Evolutionary conservation across 2,888 invertebrate species (phyloP), one percentile per base, ranked within the genome.

Genomic region (Ochropleura leucogaster): DNA sequence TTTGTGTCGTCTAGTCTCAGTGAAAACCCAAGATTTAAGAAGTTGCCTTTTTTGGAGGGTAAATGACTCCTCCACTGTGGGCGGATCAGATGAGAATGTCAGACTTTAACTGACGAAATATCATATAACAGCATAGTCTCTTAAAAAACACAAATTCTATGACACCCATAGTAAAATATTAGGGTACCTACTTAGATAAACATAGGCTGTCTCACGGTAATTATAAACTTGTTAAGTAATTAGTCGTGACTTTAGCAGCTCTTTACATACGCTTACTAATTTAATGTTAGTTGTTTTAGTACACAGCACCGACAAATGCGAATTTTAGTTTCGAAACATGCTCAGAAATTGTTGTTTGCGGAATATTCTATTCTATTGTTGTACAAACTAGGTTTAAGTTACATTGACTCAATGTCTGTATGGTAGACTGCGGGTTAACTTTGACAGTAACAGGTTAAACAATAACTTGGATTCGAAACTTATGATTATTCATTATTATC

Each of bases 311-410:
- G 6, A 59, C 20, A 77, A 70, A 53, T 70, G 12, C 12, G 51
- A 77, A 20, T 70, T 77, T 77, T 30, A 53, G 57, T 77, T 44
- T 12, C 14, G 46, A 47, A 71, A 53, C 51, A 4, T 71, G 30
- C 30, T 6, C 77, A 63, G 57, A 70, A 70, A 71, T 49, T 78
- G 10, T 65, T 60, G 42, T 60, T 60, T 63, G 16, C 12, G 49
- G 40, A 53, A 55, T 62, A 68, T 81, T 72, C 68, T 40, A 68
- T 72, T 77, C 68, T 44, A 62, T 72, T 77, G 80, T 80, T 65
- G 14, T 63, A 63, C n/a, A 51, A 76, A 79, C 70, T 51, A n/a
- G 30, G 53, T 75, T 60, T 57, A 71, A 75, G 75, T 68, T 14
- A 76, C 60, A 60, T 51, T 68, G 68, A 76, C 71, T 68, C 20